Evolutionary conservation across 2,797 vertebrate genomes (phyloP), one percentile per base, ranked within the genome.

Genomic region (Phrynocephalus guinanensis): DNA sequence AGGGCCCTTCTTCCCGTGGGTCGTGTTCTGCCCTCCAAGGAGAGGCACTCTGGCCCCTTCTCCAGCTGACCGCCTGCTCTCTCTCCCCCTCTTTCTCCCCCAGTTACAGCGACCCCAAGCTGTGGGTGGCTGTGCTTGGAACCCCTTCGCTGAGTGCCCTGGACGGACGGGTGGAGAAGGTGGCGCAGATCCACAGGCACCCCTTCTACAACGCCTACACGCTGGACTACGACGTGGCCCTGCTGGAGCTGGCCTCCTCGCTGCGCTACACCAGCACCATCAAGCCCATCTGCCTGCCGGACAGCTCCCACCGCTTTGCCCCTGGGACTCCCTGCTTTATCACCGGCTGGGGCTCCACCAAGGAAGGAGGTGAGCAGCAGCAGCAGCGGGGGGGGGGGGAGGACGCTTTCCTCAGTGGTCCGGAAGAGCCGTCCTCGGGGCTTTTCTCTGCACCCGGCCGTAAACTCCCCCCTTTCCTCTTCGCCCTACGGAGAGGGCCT

Each of bases 281-380:
- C 95, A 97, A 95, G 95, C 96, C 98, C 0, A 97, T 98, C 83
- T 99, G 98, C 90, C 97, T 99, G 33, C 99, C 98, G 0, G 98
- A 98, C 8, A 94, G 94, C 0, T 95, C 95, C 6, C 98, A 98
- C 76, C 48, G 86, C 93, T 98, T 99, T 91, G 90, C 91, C 0
- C 96, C 97, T 63, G 97, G 95, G 3, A 91, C 96, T 0, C 97
- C 96, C 92, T 99, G 99, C 91, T 97, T 98, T 96, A 98, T 99
- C 93, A 97, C 97, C 4, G 99, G 99, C 86, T 99, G 99, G 99
- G 99, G 99, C 4, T 98, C 98, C 15, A 96, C 97, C 5, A 97
- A 97, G 72, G 98, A 99, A 94, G 98, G 98, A 95, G 99, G 99
- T 99, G 96, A 4, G 76, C 3, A 9, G 75, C 9, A 1, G 10